Base-by-base conservation (phyloP, 2,797 vertebrate species). In the Coreius guichenoti region DNA sequence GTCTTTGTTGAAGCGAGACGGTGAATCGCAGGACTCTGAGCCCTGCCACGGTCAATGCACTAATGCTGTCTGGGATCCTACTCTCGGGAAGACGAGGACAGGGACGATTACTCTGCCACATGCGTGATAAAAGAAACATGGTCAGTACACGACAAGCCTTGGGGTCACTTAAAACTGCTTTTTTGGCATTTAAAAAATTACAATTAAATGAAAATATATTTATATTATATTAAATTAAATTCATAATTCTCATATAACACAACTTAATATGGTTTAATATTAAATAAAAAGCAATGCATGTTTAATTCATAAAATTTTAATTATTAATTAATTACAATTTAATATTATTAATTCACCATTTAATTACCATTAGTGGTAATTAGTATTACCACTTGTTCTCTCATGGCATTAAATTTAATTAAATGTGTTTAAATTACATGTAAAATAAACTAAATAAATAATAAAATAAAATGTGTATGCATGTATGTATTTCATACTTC, bases 1-100 rank as follows among this genome's bases (percentile, higher is more conserved):
- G 93, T 92, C 92, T 92, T 89, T 87, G 89, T 93, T 93, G 93
- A 94, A 93, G 86, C 89, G 90, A 94, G 91, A 90, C 91, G 87
- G 89, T 85, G 88, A 90, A 89, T 79, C 26, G 39, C 76, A 70
- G 65, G 26, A 81, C 75, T 54, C 49, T 65, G 73, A 86, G 23
- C 54, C 73, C 85, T 91, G 93, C 92, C 91, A 91, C 91, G 61
- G 23, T 73, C 79, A 49, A 69, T 56, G 51, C 89, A 90, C 90
- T 89, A 77, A 94, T 94, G 94, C 90, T 94, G 83, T 87, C 90
- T 83, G 88, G 92, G 88, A 89, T 92, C 65, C 90, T 91, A 67
- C 88, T 80, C 23, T 86, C 85, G 23, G 81, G 86, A 70, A 76
- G 85, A 81, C 88, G 88, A 73, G 80, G 89, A 73, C 92, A 90